phyloP scores from a whole-genome alignment of 2,888 invertebrate species.

The Hemaris fuciformis region DNA sequence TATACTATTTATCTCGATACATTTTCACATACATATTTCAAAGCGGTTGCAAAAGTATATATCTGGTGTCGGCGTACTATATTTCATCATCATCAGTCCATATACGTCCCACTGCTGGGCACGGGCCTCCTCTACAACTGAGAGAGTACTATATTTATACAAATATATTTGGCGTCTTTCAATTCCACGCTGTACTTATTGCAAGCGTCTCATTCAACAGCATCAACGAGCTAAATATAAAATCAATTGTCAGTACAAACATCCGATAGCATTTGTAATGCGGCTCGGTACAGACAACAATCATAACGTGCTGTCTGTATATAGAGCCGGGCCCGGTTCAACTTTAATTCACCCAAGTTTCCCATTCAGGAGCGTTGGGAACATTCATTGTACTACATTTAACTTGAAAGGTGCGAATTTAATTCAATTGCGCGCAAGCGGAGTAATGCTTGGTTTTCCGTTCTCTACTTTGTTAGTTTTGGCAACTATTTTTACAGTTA shows the following conservation, averaged over 20 bases:
- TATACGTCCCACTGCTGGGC: too few relatives aligned
- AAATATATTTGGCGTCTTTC: too few relatives aligned
- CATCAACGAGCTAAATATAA: neutral
- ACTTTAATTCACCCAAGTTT: neutral
- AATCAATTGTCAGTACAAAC: neutral
- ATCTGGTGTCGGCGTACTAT: too few relatives aligned
- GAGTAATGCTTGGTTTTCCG: neutral
- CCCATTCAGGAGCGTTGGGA: too few relatives aligned
- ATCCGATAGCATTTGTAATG: neutral
- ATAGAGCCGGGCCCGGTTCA: neutral
- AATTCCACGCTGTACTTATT: too few relatives aligned
- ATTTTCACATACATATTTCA: too few relatives aligned
- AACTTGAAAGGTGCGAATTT: neutral
- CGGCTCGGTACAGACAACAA: neutral
- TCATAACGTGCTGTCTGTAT: neutral
- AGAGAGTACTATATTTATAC: too few relatives aligned
- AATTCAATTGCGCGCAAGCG: neutral
- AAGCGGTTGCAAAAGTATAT: too few relatives aligned
- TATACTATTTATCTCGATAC: too few relatives aligned
- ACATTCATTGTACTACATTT: slow-evolving; percentile 6
- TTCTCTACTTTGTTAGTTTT: neutral
- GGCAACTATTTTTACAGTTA: neutral
- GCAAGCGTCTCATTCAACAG: too few relatives aligned
- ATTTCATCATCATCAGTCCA: too few relatives aligned
- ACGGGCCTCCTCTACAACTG: too few relatives aligned